Conservation (phyloP, 2,113 vertebrate species). For the Dasyprocta punctata region DNA sequence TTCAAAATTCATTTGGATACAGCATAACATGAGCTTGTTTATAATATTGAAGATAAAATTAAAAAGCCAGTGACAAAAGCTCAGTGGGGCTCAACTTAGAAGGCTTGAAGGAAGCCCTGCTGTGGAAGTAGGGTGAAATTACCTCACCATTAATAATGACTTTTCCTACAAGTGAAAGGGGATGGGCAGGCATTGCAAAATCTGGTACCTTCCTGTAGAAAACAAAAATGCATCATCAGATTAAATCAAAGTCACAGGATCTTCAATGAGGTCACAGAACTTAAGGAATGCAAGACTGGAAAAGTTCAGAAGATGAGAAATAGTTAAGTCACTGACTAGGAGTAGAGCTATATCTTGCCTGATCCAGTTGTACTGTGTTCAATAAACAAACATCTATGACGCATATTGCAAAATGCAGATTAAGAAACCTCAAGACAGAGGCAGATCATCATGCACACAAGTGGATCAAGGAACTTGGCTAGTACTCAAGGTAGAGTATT, state of each 20-base stretch:
- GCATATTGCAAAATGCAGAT: constrained; percentile 72
- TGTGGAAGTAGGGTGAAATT: background rate
- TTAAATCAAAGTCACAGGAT: constrained; percentile 23
- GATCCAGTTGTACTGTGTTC: constrained; percentile 21
- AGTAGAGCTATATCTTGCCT: constrained; percentile 28
- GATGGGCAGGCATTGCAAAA: background rate
- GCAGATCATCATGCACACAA: constrained; percentile 27
- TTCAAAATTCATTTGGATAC: background rate
- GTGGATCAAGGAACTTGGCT: background rate
- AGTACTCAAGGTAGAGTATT: background rate
- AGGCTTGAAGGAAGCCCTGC: background rate
- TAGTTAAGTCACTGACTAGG: constrained; percentile 26
- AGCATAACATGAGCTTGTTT: background rate
- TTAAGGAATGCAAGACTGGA: constrained; percentile 37
- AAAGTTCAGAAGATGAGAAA: constrained; percentile 47
- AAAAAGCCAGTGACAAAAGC: background rate
- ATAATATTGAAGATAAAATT: background rate
- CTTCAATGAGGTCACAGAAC: constrained; percentile 45
- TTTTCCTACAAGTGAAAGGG: background rate
- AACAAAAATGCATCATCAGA: background rate
- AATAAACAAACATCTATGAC: constrained; percentile 62
- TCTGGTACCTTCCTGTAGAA: background rate
- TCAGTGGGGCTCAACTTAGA: background rate
- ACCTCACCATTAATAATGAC: background rate
- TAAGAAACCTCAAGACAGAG: constrained; percentile 58